These are phyloP conservation scores for Lerista edwardsae DNA, from an alignment of 2,797 vertebrate species.

Conservation along the genomic window DNA sequence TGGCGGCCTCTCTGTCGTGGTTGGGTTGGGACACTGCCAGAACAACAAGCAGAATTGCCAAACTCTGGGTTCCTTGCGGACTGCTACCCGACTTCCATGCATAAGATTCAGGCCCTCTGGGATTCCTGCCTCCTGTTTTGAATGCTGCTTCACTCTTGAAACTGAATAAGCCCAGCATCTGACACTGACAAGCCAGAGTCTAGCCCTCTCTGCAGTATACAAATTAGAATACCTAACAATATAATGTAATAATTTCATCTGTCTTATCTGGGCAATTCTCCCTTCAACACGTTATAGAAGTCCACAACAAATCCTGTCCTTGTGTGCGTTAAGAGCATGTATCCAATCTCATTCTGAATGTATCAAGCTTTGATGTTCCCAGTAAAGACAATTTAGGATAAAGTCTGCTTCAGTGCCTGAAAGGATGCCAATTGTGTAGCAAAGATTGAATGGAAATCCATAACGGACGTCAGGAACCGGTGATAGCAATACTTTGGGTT, in stretches of 20 bases:
- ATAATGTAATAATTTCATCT: constrained; percentile 67
- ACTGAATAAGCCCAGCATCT: background rate
- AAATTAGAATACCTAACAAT: constrained; percentile 64
- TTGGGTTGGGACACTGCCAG: background rate
- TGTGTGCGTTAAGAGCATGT: constrained; percentile 65
- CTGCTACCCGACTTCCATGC: background rate
- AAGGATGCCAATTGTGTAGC: constrained; percentile 61
- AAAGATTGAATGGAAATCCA: constrained; percentile 50
- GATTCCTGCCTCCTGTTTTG: background rate
- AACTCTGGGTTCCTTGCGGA: no score
- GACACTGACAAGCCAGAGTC: constrained; percentile 14
- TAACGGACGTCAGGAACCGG: constrained; percentile 50
- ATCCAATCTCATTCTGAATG: constrained; percentile 66
- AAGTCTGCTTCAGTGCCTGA: constrained; percentile 30
- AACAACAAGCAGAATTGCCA: background rate
- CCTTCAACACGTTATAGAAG: constrained; percentile 67
- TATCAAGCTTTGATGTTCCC: constrained; percentile 58
- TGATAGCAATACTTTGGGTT: constrained; percentile 46
- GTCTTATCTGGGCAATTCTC: constrained; percentile 63
- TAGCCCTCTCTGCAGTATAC: constrained; percentile 47
- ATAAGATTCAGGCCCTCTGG: background rate
- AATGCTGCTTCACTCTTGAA: background rate
- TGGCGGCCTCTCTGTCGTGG: no score
- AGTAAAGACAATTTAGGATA: constrained; percentile 61
- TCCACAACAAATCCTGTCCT: constrained; percentile 65